phyloP scores from a whole-genome alignment of 2,113 vertebrate genomes.

The Turdus rufiventris region DNA sequence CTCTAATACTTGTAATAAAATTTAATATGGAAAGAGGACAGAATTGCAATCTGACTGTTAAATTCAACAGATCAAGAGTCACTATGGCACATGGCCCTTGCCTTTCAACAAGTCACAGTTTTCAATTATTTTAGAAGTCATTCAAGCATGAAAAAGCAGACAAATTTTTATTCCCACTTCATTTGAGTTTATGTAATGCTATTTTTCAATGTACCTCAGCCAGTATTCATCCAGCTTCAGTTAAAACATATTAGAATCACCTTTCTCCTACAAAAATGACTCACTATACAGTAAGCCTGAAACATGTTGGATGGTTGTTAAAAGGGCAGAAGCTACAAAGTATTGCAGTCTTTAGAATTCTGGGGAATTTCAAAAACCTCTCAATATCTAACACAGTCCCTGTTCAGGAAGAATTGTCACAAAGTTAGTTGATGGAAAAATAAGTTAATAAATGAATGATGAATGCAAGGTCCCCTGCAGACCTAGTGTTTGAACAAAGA shows the following conservation, averaged over 20 bases:
- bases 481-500: background rate
- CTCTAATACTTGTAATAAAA: background rate
- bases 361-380: background rate
- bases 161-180: background rate
- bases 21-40: background rate
- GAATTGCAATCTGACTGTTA: background rate
- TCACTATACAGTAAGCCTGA: background rate
- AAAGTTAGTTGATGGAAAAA: background rate
- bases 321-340: background rate
- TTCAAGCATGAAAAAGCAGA: background rate
- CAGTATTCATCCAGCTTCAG: background rate
- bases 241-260: background rate
- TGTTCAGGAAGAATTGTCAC: background rate
- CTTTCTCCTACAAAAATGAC: background rate
- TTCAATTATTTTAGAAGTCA: background rate
- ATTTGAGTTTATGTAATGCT: background rate
- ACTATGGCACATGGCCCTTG: background rate
- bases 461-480: background rate
- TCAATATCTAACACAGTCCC: background rate
- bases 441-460: background rate
- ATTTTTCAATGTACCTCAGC: background rate
- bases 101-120: background rate
- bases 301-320: background rate
- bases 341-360: background rate
- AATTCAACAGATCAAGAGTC: background rate